phyloP scores from a whole-genome alignment of 64 coral and sea anemone genomes.

The Cladopsammia gracilis region DNA sequence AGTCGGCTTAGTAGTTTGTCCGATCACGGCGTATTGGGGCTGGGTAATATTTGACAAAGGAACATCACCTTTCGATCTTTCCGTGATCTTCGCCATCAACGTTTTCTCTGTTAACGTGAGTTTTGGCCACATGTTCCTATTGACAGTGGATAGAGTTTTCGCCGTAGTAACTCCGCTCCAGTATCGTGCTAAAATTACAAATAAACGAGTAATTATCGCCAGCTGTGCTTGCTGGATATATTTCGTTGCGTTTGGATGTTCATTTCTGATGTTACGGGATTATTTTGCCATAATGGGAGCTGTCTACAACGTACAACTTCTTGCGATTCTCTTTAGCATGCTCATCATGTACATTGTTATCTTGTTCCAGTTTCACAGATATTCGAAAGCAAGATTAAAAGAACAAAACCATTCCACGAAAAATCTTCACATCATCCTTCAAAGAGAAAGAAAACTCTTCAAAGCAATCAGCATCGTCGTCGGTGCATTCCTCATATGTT shows the following conservation, averaged over 20 bases:
- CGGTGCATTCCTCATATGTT: background rate
- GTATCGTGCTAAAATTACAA: constrained; percentile 30
- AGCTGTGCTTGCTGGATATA: constrained; percentile 12
- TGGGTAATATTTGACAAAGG: background rate
- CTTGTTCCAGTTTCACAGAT: background rate
- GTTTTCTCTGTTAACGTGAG: background rate
- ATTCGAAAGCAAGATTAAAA: background rate
- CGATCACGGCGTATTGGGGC: background rate
- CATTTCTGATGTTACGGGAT: background rate
- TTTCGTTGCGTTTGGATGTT: background rate
- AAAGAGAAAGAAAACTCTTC: constrained; percentile 35
- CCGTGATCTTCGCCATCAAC: constrained; percentile 1
- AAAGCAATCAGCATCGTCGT: constrained; percentile 33
- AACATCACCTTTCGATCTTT: background rate
- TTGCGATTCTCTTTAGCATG: background rate
- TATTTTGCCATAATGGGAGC: constrained; percentile 13
- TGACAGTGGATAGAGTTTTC: constrained; percentile 51
- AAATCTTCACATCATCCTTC: background rate
- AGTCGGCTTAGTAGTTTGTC: constrained; percentile 29
- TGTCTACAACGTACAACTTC: background rate
- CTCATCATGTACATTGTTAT: background rate
- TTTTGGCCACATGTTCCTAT: constrained; percentile 25
- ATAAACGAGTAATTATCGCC: background rate
- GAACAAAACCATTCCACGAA: background rate
- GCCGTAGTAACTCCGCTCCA: constrained; percentile 18